Conservation (phyloP, 92 coral and sea anemone genomes). For the Porites divaricata region DNA sequence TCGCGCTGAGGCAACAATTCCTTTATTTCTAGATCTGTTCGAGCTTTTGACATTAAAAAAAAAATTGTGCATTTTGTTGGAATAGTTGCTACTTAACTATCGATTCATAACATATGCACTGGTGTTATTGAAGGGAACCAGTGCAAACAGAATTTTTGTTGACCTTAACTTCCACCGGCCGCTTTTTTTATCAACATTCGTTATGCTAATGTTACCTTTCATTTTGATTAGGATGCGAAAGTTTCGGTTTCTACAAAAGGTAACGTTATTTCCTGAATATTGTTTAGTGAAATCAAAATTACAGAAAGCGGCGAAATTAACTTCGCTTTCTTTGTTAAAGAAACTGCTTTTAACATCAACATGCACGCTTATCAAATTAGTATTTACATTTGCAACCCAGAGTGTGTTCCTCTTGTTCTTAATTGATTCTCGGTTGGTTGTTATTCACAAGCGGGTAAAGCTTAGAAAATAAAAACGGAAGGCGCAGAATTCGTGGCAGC, state of each 20-base stretch:
- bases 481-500: background rate
- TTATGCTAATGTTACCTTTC: slow-evolving; percentile 26
- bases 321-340: background rate
- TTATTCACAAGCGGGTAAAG: slow-evolving; percentile 9
- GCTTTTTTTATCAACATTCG: background rate
- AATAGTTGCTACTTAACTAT: background rate
- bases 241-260: slow-evolving; percentile 9
- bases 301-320: background rate
- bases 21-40: background rate
- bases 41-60: background rate
- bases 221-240: background rate
- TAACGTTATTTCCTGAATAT: background rate
- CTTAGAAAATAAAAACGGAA: slow-evolving; percentile 31
- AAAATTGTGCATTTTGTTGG: background rate
- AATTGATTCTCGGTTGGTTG: slow-evolving; percentile 27
- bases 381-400: slow-evolving; percentile 13
- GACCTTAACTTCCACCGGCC: background rate
- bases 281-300: background rate
- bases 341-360: background rate
- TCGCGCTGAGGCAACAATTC: background rate
- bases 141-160: background rate
- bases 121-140: background rate
- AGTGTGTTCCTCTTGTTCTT: slow-evolving; percentile 23
- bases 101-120: background rate
- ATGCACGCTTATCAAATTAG: background rate